phyloP scores from a whole-genome alignment of 2,888 invertebrate species.

The Athalia rosae region DNA sequence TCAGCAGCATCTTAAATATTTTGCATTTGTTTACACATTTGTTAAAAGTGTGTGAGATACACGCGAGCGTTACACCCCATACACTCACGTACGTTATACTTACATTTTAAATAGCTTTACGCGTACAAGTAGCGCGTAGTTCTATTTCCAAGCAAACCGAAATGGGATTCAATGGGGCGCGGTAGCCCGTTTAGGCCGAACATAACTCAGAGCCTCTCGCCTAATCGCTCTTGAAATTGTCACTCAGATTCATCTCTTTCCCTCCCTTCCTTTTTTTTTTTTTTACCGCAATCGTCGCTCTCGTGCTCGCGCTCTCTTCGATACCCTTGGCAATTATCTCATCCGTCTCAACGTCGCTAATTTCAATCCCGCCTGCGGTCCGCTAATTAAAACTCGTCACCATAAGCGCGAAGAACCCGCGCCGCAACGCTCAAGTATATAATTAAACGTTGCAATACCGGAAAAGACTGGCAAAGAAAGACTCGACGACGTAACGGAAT shows the following conservation, averaged over 20 bases:
- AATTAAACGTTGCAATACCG: not conserved
- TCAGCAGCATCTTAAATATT: not conserved
- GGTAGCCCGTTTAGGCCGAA: conserved; percentile 67
- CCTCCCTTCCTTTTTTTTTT: not conserved
- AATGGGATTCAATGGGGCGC: conserved; percentile 63
- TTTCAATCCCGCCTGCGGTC: conserved; percentile 18
- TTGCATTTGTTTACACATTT: not conserved
- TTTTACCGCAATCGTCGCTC: no score
- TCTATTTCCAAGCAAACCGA: conserved; percentile 35
- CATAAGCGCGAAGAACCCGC: not conserved
- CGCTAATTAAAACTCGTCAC: conserved; percentile 63
- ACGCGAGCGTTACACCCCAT: no score
- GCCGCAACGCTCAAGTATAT: not conserved
- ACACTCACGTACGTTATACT: not conserved
- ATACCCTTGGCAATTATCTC: no score
- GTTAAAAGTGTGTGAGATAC: no score
- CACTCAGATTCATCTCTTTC: conserved; percentile 58
- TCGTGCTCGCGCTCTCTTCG: no score
- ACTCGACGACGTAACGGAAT: not conserved
- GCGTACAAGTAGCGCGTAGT: not conserved
- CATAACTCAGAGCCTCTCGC: conserved; percentile 71
- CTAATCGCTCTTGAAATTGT: conserved; percentile 73
- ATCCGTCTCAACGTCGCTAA: no score
- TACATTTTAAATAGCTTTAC: not conserved
- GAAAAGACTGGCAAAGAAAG: not conserved